Conservation (phyloP, 1,140 invertebrate genomes). For the Octopus sinensis region DNA sequence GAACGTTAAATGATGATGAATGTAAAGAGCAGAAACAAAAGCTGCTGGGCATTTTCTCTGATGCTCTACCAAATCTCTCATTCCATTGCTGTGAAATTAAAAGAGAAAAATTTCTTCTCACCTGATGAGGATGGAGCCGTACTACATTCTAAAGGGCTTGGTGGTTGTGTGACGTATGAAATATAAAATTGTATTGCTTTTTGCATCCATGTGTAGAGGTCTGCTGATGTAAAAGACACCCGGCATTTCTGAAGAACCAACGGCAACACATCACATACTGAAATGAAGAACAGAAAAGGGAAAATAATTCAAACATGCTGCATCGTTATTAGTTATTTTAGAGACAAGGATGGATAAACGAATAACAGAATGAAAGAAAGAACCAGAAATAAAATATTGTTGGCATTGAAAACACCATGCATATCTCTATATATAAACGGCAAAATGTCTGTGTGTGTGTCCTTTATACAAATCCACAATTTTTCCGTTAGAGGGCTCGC, state of each 20-base stretch:
- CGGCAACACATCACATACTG: slow-evolving; percentile 72
- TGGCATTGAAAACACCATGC: not conserved
- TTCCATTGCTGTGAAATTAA: too few relatives aligned
- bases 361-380: not conserved
- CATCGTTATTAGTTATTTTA: too few relatives aligned
- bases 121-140: not conserved
- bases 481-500: too few relatives aligned
- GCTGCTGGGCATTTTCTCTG: not conserved
- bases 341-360: too few relatives aligned
- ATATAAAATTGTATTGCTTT: slow-evolving; percentile 65
- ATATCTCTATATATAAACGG: too few relatives aligned
- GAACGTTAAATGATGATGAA: not conserved
- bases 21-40: not conserved
- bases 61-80: too few relatives aligned
- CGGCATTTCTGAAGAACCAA: slow-evolving; percentile 64
- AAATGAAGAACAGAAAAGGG: not conserved
- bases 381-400: slow-evolving; percentile 9
- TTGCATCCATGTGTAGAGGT: slow-evolving; percentile 67
- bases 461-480: too few relatives aligned
- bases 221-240: slow-evolving; percentile 64
- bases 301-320: too few relatives aligned
- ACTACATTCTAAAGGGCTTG: not conserved
- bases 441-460: too few relatives aligned
- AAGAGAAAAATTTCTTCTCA: not conserved
- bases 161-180: slow-evolving; percentile 52